Base-by-base conservation (phyloP, 2,888 invertebrate genomes). In the Amphipoea lucens region DNA sequence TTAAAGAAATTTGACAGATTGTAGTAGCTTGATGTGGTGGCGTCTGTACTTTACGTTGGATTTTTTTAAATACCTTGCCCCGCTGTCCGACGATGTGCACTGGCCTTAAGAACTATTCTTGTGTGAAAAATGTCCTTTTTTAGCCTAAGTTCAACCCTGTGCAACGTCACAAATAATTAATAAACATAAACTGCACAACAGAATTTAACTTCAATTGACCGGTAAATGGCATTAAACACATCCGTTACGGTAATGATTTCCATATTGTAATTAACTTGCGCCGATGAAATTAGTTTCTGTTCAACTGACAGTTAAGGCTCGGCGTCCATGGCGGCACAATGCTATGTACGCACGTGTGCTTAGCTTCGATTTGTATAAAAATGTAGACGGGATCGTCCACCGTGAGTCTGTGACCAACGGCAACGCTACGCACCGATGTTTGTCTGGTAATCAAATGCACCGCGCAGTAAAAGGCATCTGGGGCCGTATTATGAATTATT, bases 251-350 rank as follows among this genome's bases (percentile, higher is more conserved):
- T 67, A 78, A 78, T 75, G 29, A 73, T 80, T 86, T 83, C 51
- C 83, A 77, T 83, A 69, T 20, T 62, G 29, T 74, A 76, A 86
- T 85, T 76, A 74, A 63, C 60, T 63, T 7, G 40, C 36, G 9
- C 45, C 60, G 40, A 77, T 83, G 29, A 66, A 81, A 86, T 83
- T 77, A 67, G 66, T 80, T 65, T 57, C 45, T 20, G 29, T 54
- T 23, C 63, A 36, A 51, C 36, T 60, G 83, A 77, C n/a, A 70
- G 69, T 63, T 17, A 62, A 36, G 62, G 17, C 17, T 1, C 0
- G 6, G 17, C 17, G n/a, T 62, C 60, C 62, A 60, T n/a, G 17
- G 60, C 1, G 9, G 40, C n/a, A 60, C 6, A 23, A 0, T n/a
- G 36, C 60, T 60, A 40, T 17, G 57, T 36, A 6, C 5, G 3